Percentiles rank a stretch among this genome's conserved stretches.
Evolutionary conservation across 2,797 vertebrate species (phyloP).

Genomic region (Oreochromis grahami): DNA sequence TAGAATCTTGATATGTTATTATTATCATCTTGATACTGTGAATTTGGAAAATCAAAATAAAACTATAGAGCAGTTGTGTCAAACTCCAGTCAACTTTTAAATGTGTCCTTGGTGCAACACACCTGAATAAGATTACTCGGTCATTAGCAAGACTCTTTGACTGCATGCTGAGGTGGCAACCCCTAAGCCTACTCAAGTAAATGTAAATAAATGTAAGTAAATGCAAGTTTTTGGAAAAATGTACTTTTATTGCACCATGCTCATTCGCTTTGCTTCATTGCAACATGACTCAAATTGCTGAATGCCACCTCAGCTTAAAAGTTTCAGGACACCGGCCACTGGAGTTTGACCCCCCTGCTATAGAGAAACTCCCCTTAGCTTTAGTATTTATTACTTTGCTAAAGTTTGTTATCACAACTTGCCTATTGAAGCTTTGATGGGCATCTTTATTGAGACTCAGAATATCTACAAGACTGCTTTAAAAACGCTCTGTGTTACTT

Average conservation of each 20-base stretch:
- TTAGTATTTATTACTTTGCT: not conserved
- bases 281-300: not conserved
- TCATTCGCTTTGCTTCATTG: not conserved
- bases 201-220: not conserved
- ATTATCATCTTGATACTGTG: not conserved
- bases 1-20: not conserved
- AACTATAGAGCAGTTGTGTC: not conserved
- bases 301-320: not conserved
- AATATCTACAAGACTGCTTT: not conserved
- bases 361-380: not conserved
- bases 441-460: not conserved
- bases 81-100: not conserved
- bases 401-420: not conserved
- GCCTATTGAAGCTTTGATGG: rapidly evolving
- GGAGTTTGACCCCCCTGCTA: not conserved
- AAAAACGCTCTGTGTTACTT: not conserved
- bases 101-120: not conserved
- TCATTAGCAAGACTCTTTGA: not conserved
- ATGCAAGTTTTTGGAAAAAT: not conserved
- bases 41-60: not conserved
- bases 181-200: not conserved
- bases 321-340: not conserved
- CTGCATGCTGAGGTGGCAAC: not conserved
- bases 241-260: not conserved
- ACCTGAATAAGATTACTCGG: not conserved